Conservation (phyloP, 2,888 invertebrate species). For the Escarpia spicata region DNA sequence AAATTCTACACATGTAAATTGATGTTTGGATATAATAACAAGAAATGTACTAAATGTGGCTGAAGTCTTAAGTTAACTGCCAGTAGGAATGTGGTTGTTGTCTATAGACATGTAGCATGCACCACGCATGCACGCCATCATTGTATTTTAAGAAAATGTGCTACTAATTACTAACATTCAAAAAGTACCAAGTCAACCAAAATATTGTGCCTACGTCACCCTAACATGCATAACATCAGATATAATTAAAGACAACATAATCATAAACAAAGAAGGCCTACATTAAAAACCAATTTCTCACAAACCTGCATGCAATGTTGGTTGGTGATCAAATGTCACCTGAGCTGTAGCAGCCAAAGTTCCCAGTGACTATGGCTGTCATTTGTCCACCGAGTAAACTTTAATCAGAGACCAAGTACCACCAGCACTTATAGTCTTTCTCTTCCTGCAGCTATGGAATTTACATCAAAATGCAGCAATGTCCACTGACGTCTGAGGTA, state of each 20-base stretch:
- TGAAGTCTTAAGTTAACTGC: too few relatives aligned
- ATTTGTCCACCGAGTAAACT: neutral
- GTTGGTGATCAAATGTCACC: neutral
- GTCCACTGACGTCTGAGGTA: neutral
- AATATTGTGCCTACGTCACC: neutral
- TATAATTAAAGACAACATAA: neutral
- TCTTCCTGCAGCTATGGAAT: neutral
- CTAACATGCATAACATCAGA: neutral
- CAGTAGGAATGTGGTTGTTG: too few relatives aligned
- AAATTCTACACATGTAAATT: too few relatives aligned
- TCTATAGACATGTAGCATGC: neutral
- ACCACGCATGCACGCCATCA: neutral
- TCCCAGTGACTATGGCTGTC: neutral
- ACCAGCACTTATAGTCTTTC: neutral
- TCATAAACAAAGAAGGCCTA: neutral
- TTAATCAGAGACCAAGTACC: neutral
- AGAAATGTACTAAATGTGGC: too few relatives aligned
- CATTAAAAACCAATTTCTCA: neutral
- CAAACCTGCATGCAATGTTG: neutral
- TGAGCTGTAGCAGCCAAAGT: neutral
- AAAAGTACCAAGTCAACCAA: neutral
- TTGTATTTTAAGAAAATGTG: neutral
- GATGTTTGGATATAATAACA: too few relatives aligned
- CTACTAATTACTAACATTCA: neutral
- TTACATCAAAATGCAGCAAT: neutral